Conservation (phyloP, 2,797 vertebrate species). For the Neostethus bicornis region DNA sequence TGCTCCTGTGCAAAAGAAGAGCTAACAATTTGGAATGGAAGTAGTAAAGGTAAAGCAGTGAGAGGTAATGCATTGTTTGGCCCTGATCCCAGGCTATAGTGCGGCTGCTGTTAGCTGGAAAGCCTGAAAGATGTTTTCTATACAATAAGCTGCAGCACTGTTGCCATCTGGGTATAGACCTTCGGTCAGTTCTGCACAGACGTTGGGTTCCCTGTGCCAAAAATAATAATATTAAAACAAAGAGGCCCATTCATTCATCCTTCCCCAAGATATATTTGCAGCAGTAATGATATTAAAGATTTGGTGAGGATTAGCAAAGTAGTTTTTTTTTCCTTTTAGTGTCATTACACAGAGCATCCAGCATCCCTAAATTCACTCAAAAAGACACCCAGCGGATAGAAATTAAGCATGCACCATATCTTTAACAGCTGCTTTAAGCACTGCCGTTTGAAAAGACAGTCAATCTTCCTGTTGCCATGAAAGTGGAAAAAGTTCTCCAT, state of each 20-base stretch:
- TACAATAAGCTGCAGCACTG: conserved; percentile 75
- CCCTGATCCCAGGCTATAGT: conserved; percentile 60
- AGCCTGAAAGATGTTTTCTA: conserved; percentile 80
- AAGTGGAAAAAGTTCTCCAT: conserved; percentile 23
- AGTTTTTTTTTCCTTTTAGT: conserved; percentile 64
- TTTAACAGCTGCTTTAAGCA: conserved; percentile 42
- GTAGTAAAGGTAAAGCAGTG: conserved; percentile 64
- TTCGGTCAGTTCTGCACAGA: conserved; percentile 73
- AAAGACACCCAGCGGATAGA: conserved; percentile 51
- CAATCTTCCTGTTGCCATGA: conserved; percentile 27
- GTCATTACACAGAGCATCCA: conserved; percentile 66
- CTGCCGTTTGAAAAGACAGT: conserved; percentile 22
- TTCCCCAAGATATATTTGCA: conserved; percentile 76
- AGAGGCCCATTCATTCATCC: conserved; percentile 74
- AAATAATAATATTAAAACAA: conserved; percentile 85
- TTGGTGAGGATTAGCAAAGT: conserved; percentile 73
- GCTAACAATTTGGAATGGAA: conserved; percentile 62
- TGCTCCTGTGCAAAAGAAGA: conserved; percentile 55
- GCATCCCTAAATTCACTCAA: conserved; percentile 70
- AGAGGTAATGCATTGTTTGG: conserved; percentile 73
- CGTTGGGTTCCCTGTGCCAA: conserved; percentile 71
- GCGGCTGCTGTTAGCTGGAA: conserved; percentile 57
- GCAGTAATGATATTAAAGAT: conserved; percentile 78
- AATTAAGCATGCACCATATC: conserved; percentile 48
- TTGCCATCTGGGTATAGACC: conserved; percentile 80